Percentiles rank a stretch among this genome's conserved stretches.
Conservation (phyloP, 1,140 invertebrate genomes). For the Camponotus floridanus region DNA sequence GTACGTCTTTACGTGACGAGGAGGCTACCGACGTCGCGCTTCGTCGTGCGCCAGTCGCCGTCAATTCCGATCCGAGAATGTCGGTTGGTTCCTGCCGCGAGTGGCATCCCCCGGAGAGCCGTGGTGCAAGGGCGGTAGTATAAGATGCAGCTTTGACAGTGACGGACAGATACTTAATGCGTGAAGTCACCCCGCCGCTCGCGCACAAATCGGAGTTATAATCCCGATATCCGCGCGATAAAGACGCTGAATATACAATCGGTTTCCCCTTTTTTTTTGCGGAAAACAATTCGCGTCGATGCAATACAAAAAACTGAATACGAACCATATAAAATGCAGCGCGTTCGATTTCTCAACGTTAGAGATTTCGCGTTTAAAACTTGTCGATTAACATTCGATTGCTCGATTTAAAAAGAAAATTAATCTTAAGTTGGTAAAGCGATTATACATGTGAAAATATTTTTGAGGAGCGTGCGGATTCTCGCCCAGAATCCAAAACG, state of each 20-base stretch:
- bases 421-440: background rate
- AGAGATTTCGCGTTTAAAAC: background rate
- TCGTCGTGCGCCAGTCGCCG: conserved; percentile 58
- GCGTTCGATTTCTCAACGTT: background rate
- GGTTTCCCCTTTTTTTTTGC: background rate
- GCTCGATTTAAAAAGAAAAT: background rate
- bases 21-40: conserved; percentile 49
- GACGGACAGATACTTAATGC: conserved; percentile 71
- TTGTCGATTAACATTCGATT: background rate
- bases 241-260: background rate
- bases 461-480: background rate
- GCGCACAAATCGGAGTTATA: conserved; percentile 66
- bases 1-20: conserved; percentile 66
- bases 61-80: conserved; percentile 71
- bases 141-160: conserved; percentile 69
- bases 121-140: conserved; percentile 25
- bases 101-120: conserved; percentile 47
- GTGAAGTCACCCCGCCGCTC: conserved; percentile 52
- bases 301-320: background rate
- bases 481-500: conserved; percentile 42
- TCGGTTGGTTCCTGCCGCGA: conserved; percentile 42
- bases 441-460: background rate
- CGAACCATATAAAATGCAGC: background rate
- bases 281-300: background rate
- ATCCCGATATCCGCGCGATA: background rate